Evolutionary conservation across 2,888 invertebrate genomes (phyloP).

Genomic region (Lacanobia wlatinum): DNA sequence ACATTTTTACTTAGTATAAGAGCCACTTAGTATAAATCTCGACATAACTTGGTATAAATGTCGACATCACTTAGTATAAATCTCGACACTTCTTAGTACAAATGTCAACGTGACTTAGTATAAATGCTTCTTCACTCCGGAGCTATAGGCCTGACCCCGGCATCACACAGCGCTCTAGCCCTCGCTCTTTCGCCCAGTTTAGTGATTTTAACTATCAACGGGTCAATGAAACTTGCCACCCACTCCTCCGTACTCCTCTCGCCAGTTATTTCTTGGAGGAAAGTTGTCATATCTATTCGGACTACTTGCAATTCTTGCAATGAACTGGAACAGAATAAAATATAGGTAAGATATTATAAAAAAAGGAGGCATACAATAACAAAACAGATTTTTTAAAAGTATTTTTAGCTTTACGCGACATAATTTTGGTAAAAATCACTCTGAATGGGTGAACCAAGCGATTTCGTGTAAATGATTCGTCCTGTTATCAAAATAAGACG

Average conservation of each 20-base stretch:
- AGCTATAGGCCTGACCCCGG: slow-evolving; percentile 61
- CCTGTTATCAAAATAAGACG: not conserved
- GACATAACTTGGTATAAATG: no score
- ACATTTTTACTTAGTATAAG: not conserved
- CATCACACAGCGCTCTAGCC: slow-evolving; percentile 49
- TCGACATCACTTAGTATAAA: not conserved
- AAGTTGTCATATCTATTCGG: slow-evolving; percentile 87
- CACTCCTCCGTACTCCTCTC: slow-evolving; percentile 91
- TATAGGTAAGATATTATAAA: not conserved
- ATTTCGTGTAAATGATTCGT: not conserved
- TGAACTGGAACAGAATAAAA: slow-evolving; percentile 53
- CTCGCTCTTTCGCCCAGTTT: slow-evolving; percentile 76
- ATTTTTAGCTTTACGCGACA: not conserved
- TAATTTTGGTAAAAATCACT: not conserved
- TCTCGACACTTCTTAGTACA: not conserved
- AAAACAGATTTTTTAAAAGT: no score
- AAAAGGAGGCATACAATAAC: not conserved
- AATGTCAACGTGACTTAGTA: not conserved
- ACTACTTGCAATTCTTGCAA: slow-evolving; percentile 74
- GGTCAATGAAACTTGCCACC: slow-evolving; percentile 90
- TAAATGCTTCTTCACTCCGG: not conserved
- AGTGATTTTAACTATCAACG: slow-evolving; percentile 79
- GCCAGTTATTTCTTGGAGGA: slow-evolving; percentile 90
- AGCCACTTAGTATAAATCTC: not conserved
- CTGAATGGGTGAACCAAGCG: not conserved